Evolutionary conservation across 2,888 invertebrate genomes (phyloP).

Genomic region (Ormyrus thymus): DNA sequence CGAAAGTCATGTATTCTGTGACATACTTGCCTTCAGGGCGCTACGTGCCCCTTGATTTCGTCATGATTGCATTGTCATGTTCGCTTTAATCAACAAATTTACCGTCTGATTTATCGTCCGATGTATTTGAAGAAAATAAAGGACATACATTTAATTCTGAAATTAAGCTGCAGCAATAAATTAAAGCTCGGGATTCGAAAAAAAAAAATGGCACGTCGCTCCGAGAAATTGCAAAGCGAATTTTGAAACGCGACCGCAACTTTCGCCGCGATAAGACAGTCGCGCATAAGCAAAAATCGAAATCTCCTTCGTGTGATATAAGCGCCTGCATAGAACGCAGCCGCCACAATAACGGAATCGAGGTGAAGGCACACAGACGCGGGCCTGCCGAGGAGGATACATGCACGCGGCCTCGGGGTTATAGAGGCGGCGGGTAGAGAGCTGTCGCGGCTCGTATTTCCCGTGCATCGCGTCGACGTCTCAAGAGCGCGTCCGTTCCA

Average conservation of each 20-base stretch:
- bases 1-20: no score
- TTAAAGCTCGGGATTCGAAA: no score
- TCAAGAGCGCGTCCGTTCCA: slow-evolving; percentile 58
- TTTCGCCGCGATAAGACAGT: not conserved
- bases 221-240: no score
- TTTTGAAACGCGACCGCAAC: not conserved
- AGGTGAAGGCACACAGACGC: not conserved
- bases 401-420: not conserved
- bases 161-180: no score
- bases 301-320: not conserved
- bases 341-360: slow-evolving; percentile 11
- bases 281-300: not conserved
- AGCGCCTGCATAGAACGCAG: not conserved
- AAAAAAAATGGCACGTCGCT: no score
- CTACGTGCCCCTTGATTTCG: not conserved
- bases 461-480: slow-evolving; percentile 62
- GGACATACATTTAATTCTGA: no score
- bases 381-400: not conserved
- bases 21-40: no score
- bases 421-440: not conserved
- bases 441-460: slow-evolving; percentile 58
- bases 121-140: not conserved
- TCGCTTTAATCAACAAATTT: slow-evolving; percentile 1
- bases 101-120: not conserved
- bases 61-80: not conserved